phyloP scores from a whole-genome alignment of 2,113 vertebrate species.

The Rhombomys opimus region DNA sequence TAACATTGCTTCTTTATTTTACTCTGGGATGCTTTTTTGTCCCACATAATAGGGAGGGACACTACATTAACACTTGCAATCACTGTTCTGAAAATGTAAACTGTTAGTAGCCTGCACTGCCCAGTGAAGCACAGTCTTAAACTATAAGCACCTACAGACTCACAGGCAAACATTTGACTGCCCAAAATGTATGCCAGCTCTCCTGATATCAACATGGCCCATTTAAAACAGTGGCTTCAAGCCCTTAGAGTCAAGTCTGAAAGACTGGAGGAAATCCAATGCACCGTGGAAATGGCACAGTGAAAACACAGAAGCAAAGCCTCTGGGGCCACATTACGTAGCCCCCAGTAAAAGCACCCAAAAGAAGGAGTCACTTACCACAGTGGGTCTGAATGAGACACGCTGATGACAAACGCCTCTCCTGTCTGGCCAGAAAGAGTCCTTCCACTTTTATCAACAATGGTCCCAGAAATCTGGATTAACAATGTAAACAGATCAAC shows the following conservation, averaged over 20 bases:
- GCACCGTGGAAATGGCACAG: background rate
- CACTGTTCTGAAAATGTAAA: background rate
- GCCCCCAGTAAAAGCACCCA: background rate
- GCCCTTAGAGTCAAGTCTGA: background rate
- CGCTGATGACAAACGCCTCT: slow-evolving; percentile 96
- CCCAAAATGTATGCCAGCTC: background rate
- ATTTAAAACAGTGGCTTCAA: background rate
- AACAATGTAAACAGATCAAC: slow-evolving; percentile 48
- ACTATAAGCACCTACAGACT: background rate
- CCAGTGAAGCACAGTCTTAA: background rate
- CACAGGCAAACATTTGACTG: background rate
- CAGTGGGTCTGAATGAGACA: slow-evolving; percentile 93
- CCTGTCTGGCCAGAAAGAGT: slow-evolving; percentile 98
- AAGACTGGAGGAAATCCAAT: background rate
- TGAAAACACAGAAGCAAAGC: background rate
- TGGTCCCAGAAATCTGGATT: slow-evolving; percentile 95
- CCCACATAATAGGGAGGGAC: background rate
- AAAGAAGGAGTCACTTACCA: slow-evolving; percentile 90
- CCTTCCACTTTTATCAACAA: slow-evolving; percentile 97
- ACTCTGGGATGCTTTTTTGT: background rate
- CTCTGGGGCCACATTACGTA: background rate
- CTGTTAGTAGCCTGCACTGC: background rate
- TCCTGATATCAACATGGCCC: background rate
- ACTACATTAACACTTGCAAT: background rate
- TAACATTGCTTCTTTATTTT: background rate